These are phyloP conservation scores for Gymnorhina tibicen DNA, from an alignment of 2,113 vertebrate genomes.

Conservation along the genomic window DNA sequence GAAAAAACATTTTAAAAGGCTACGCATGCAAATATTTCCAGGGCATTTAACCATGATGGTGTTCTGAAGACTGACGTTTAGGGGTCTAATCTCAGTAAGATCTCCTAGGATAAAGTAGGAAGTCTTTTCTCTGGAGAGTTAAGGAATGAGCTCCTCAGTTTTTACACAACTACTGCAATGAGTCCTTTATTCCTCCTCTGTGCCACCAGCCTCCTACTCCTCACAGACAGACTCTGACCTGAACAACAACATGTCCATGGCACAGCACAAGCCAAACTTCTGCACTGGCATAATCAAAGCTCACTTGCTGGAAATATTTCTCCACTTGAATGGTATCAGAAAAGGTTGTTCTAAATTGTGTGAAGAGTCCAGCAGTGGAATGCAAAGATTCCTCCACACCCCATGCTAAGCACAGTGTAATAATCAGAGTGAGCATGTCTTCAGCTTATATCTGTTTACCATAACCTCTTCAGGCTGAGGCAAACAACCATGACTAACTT, in stretches of 20 bases:
- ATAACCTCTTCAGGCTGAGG: background rate
- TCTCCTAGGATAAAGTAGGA: background rate
- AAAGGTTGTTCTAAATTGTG: background rate
- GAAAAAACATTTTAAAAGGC: background rate
- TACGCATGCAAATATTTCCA: background rate
- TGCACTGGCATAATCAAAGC: background rate
- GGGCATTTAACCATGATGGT: background rate
- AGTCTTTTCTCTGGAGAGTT: background rate
- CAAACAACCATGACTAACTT: background rate
- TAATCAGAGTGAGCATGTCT: background rate
- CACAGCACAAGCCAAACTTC: background rate
- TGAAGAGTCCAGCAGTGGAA: background rate
- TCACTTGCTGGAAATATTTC: background rate
- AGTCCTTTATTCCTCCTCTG: background rate
- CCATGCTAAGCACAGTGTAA: background rate
- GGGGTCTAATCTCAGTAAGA: background rate
- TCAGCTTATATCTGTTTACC: background rate
- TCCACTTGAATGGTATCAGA: background rate
- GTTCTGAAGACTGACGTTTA: background rate
- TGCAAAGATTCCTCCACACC: background rate
- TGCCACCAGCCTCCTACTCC: background rate
- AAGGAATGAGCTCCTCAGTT: background rate
- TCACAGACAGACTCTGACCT: background rate
- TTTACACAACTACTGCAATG: background rate
- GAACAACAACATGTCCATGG: background rate